Percentiles rank a stretch among this genome's conserved stretches.
These are phyloP conservation scores for Seriola dumerili DNA, from an alignment of 2,113 vertebrate genomes.

Conservation along the genomic window DNA sequence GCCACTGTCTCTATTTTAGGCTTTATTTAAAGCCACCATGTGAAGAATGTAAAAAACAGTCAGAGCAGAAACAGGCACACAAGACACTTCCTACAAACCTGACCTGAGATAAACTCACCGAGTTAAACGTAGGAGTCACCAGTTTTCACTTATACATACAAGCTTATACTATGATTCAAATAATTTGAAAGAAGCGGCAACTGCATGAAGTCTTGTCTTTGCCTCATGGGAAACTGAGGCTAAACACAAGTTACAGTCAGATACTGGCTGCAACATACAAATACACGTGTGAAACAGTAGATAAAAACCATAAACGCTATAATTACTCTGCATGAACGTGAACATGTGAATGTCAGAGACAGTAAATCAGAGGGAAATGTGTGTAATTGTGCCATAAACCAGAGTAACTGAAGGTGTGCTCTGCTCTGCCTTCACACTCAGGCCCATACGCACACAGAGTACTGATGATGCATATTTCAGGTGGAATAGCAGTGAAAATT, in stretches of 20 bases:
- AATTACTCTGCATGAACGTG: neutral
- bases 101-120: too few species aligned
- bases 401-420: neutral
- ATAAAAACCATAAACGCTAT: neutral
- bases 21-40: neutral
- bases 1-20: too few species aligned
- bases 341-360: neutral
- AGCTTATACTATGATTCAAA: too few species aligned
- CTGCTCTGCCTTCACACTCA: neutral
- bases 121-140: too few species aligned
- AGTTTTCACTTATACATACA: too few species aligned
- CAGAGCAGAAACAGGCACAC: neutral
- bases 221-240: too few species aligned
- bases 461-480: constrained; percentile 59
- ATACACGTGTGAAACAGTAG: too few species aligned
- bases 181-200: too few species aligned
- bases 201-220: too few species aligned
- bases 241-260: too few species aligned
- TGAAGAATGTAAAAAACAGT: neutral
- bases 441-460: constrained; percentile 9
- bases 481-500: constrained; percentile 27
- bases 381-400: neutral
- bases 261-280: neutral
- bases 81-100: too few species aligned
- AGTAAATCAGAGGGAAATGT: neutral